Base-by-base conservation (phyloP, 1,140 invertebrate genomes). In the Diploscapter pachys region DNA sequence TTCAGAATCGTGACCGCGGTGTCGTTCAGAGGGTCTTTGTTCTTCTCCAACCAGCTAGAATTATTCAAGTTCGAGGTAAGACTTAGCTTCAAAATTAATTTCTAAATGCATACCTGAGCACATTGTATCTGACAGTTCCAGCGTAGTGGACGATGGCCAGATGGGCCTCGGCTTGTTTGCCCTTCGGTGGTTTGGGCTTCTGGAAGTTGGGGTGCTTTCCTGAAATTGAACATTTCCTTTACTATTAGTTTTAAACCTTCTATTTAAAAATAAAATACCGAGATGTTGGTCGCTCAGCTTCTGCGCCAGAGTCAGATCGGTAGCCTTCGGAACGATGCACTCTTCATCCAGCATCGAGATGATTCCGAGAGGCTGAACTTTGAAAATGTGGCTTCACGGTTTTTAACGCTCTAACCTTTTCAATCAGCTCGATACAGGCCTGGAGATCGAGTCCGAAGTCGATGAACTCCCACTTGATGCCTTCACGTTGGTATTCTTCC, bases 321-420 rank as follows among this genome's bases (percentile, higher is more conserved):
- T 94, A 85, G 96, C 96, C 90, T 99, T 99, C 83, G 96, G 96
- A 91, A 99, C 98, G 93, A 99, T 98, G 93, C 94, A 98, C 89
- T 99, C 96, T 92, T 99, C 96, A 89, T 99, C 96, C 89, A 99
- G 92, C 88, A 99, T 99, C 88, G 96, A 98, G 86, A 98, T 90
- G 90, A 99, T 96, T 91, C 96, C 96, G 93, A 99, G 95, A 86
- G 96, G 96, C 95, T 98, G 88, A 71, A 81, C 63, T 9, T 69
- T 51, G 49, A 3, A 48, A 75, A 55, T n/a, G 5, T 49, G 6
- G 70, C 11, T 63, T 31, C 31, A 31, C 31, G 5, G 63, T 0
- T 49, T 54, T 9, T 49, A 63, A 31, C 31, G 54, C 6, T 5
- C 49, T 86, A 91, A 96, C 94, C 93, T 98, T 98, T 90, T 98